A percentile compares a stretch with the other conserved stretches of the same genome.
These are phyloP conservation scores for Aporophyla lueneburgensis DNA, from an alignment of 2,888 invertebrate species.

Conservation along the genomic window DNA sequence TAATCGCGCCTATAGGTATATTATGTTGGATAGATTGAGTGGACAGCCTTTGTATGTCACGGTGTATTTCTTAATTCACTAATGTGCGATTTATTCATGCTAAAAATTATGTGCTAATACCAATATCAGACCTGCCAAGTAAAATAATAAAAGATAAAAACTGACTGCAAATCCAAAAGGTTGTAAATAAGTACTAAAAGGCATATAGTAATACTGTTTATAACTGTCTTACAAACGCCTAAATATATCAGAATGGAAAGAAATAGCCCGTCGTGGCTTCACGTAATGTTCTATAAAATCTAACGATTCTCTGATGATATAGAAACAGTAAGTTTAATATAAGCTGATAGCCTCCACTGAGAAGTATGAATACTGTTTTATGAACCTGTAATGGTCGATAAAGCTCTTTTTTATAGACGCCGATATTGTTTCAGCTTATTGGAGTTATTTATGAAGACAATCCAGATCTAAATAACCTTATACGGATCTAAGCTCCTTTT, in stretches of 20 bases:
- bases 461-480: neutral
- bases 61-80: neutral
- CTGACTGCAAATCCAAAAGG: conserved; percentile 25
- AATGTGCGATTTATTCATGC: neutral
- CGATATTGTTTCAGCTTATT: conserved; percentile 51
- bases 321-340: conserved; percentile 64
- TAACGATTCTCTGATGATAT: conserved; percentile 60
- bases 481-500: too few species aligned
- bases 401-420: conserved; percentile 47
- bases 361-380: conserved; percentile 51
- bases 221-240: conserved; percentile 52
- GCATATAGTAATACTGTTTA: conserved; percentile 24
- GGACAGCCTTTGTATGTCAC: too few species aligned
- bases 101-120: conserved; percentile 15
- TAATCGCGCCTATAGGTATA: too few species aligned
- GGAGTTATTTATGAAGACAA: conserved; percentile 41
- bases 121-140: conserved; percentile 30
- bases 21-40: too few species aligned
- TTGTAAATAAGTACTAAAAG: conserved; percentile 49
- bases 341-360: conserved; percentile 50
- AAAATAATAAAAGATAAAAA: conserved; percentile 27
- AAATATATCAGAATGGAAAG: conserved; percentile 55
- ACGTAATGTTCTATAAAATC: conserved; percentile 63
- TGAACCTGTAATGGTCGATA: conserved; percentile 44
- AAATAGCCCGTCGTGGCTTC: conserved; percentile 47